Base-by-base conservation (phyloP, 2,113 vertebrate species). In the Cyanoderma ruficeps region DNA sequence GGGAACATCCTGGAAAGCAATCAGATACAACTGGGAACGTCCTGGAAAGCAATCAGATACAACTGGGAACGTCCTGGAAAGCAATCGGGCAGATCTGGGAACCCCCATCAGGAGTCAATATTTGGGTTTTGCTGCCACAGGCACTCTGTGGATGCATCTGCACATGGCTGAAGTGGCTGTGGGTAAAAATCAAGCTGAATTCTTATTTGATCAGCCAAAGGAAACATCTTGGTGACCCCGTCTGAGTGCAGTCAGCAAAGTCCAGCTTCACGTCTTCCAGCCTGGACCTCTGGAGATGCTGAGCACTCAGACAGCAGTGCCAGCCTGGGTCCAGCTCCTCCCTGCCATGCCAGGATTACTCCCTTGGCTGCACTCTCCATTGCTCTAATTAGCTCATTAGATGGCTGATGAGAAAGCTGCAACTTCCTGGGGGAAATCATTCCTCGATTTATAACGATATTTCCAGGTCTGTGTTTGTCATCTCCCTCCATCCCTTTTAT, bases 381-480 rank as follows among this genome's bases (percentile, higher is more conserved):
- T 52, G 84, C 87, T 91, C 87, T 90, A 94, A 94, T 83, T 88
- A 93, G 89, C 86, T 92, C 80, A 83, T 96, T 93, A 96, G 63
- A 65, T 61, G 84, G 70, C 53, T 91, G 95, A 92, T 46, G 86
- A 92, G 81, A 94, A 47, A 65, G 63, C 89, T 85, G 83, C 70
- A 57, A 18, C 78, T 94, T 93, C 89, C 91, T 85, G 27, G 63
- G 87, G 91, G 84, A 96, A 87, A 96, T 85, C 4, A 84, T 23
- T 52, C 69, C 55, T 41, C 23, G 33, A 53, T 79, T 83, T 93
- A 74, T 22, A 77, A 83, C 11, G 52, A 4, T 75, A 52, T 79
- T 96, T 87, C 83, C 92, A 86, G 83, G 55, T 52, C 78, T 37
- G 79, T 84, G 60, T 93, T 89, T 81, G 71, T 80, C 83, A 72